Conservation (phyloP, 1,140 invertebrate genomes). For the Cardiocondyla obscurior region DNA sequence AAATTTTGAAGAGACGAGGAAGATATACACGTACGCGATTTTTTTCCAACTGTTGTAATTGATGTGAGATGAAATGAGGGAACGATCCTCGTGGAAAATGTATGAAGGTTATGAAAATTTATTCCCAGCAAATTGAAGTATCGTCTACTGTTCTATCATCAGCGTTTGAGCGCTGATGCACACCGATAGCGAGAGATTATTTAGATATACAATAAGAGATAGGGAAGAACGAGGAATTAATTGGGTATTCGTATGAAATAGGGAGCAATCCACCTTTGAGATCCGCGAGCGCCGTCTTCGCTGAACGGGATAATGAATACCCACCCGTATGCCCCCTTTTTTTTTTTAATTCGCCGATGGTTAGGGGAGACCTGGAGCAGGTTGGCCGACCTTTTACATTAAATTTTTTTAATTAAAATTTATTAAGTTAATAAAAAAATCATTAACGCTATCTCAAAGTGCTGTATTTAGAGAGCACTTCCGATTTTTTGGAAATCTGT, state of each 20-base stretch:
- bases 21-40: too few relatives aligned
- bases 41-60: neutral
- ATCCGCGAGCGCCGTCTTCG: conserved; percentile 2
- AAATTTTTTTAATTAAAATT: too few relatives aligned
- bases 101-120: conserved; percentile 1
- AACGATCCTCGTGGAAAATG: neutral
- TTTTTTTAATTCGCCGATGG: conserved; percentile 25
- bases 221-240: conserved; percentile 22
- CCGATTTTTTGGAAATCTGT: too few relatives aligned
- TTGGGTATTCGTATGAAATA: conserved; percentile 13
- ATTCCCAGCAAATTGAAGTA: neutral
- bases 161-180: neutral
- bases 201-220: conserved; percentile 26
- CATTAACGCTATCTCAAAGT: too few relatives aligned
- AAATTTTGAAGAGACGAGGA: too few relatives aligned
- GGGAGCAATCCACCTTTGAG: conserved; percentile 9
- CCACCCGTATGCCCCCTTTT: neutral
- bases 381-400: too few relatives aligned
- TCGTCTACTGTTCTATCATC: neutral
- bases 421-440: too few relatives aligned
- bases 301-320: conserved; percentile 30
- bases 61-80: neutral
- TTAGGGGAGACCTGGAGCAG: too few relatives aligned
- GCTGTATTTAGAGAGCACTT: too few relatives aligned
- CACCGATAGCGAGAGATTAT: conserved; percentile 6